Evolutionary conservation across 2,888 invertebrate genomes (phyloP), one percentile per base, ranked within the genome.

Genomic region (Lordiphosa andalusiaca): DNA sequence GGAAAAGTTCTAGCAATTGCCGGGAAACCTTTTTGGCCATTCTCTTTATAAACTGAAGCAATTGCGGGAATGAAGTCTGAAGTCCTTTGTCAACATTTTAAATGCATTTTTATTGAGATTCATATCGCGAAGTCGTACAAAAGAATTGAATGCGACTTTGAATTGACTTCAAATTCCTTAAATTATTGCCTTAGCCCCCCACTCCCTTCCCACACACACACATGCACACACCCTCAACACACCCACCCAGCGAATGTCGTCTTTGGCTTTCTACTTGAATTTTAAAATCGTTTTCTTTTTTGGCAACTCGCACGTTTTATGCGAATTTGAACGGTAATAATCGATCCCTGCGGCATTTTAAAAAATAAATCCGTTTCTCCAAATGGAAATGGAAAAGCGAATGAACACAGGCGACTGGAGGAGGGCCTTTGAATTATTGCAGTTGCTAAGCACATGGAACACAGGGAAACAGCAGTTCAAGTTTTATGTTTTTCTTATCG

Each of bases 261-360:
- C 35, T 58, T 23, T 47, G 44, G 40, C 37, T 38, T 49, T 44
- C 16, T 44, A 44, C 44, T 44, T 50, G 59, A 68, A 75, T 69
- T 84, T 86, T 83, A 77, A 86, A 86, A 85, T 84, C 82, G 86
- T 55, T 49, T 38, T n/a, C 10, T 30, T 44, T 44, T 73, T 74
- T 71, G 78, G 75, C 75, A 77, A 70, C 76, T 86, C 86, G 88
- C 88, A 88, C 88, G 88, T 88, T 88, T 88, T 88, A 88, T 88
- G 86, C 87, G 88, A 88, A 84, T 89, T 89, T 89, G 88, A 89
- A 88, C 87, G 88, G 89, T 86, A 89, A 88, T 89, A 89, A 89
- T 89, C 89, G 88, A 89, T 89, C 89, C 88, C 89, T 84, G 88
- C 89, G 88, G 88, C 88, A 89, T 88, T 89, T 89, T 89, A 87